Evolutionary conservation across 2,888 invertebrate genomes (phyloP), one percentile per base, ranked within the genome.

Genomic region (Microctonus brassicae): DNA sequence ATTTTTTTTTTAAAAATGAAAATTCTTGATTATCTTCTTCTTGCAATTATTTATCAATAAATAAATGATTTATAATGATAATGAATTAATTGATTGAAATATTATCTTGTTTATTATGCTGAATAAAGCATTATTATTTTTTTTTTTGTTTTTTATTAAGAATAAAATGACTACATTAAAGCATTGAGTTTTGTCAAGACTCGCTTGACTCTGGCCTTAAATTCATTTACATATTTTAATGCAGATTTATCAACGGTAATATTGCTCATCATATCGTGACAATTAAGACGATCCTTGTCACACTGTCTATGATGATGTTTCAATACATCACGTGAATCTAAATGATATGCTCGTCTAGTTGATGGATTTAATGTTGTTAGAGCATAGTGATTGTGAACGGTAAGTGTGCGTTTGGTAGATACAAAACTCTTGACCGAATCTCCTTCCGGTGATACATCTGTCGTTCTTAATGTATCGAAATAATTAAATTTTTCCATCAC

Each of bases 331-430:
- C 84, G 86, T 33, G 90, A 88, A 58, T 91, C 90, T 75, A 93
- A 89, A 75, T 91, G 89, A 88, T 91, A 90, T 47, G 90, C 90
- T 17, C 89, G 87, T 76, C 89, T 89, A 22, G 90, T 89, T 5
- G 88, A 87, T 9, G 90, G 88, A 65, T 90, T 90, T 29, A 93
- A 82, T 70, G 90, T 89, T 70, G 91, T 89, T 76, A 94, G 85
- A 4, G 93, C 92, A 81, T 94, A 94, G 83, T 94, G 94, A 86
- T 94, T 94, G 87, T 94, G 94, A 52, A 94, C 93, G 60, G 92
- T 92, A 79, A 93, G 87, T 33, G 93, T 90, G 74, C 90, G 91
- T 76, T 89, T 89, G 5, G 93, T 92, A 24, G 90, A 87, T 83
- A 94, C 91, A 83, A 94, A 91, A 83, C 94, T 94, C 85, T 94